Conservation (phyloP, 2,888 invertebrate genomes). For the Hymenopus coronatus region DNA sequence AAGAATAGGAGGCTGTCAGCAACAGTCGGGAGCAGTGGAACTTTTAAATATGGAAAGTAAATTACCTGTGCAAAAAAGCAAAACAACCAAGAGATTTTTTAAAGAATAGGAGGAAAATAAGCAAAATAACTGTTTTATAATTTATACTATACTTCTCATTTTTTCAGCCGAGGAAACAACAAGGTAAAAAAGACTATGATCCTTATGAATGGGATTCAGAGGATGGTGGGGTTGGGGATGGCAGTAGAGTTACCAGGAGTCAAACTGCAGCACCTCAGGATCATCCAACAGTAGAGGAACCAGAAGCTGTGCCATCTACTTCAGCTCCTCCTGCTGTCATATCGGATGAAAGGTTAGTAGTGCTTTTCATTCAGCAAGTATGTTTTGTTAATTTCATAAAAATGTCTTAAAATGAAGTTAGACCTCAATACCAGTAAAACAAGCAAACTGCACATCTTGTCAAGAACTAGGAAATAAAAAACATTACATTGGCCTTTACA, state of each 20-base stretch:
- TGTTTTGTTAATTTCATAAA: too few species aligned
- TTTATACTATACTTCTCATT: background rate
- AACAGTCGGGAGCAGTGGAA: too few species aligned
- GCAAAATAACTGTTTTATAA: too few species aligned
- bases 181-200: conserved; percentile 30
- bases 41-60: too few species aligned
- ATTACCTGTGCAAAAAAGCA: too few species aligned
- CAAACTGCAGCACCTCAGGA: conserved; percentile 1
- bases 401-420: too few species aligned
- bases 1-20: too few species aligned
- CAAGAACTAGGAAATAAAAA: too few species aligned
- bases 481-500: background rate
- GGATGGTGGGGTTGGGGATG: conserved; percentile 43
- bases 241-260: background rate
- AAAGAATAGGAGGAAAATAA: too few species aligned
- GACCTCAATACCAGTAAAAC: too few species aligned
- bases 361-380: too few species aligned
- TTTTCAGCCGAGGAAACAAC: conserved; percentile 23
- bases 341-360: background rate
- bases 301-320: background rate
- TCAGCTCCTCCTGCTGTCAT: background rate
- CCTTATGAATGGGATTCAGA: conserved; percentile 49
- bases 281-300: conserved; percentile 23
- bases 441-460: background rate
- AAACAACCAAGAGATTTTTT: too few species aligned